Conservation (phyloP, 1,140 invertebrate species). For the Theocolax elegans region DNA sequence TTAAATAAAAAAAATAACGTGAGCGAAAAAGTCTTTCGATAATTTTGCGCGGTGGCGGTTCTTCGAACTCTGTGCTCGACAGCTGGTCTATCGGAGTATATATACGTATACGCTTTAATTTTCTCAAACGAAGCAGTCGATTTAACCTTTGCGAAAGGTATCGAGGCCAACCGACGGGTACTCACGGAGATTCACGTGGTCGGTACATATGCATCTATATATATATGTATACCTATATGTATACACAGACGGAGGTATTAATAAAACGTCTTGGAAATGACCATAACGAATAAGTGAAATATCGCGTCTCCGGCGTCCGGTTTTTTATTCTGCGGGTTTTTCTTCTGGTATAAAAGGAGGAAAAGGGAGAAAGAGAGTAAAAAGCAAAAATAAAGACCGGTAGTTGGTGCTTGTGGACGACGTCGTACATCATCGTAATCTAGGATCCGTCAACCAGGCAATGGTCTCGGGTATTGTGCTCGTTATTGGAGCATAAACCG, state of each 20-base stretch:
- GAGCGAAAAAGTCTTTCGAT: not conserved
- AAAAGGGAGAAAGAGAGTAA: not conserved
- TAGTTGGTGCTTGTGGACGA: conserved; percentile 8
- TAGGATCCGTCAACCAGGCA: conserved; percentile 23
- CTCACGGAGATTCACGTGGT: not conserved
- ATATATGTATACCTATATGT: not conserved
- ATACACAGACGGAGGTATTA: not conserved
- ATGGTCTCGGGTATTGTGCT: conserved; percentile 27
- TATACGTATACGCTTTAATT: conserved; percentile 18
- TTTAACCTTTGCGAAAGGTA: conserved; percentile 12
- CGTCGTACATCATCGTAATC: conserved; percentile 35
- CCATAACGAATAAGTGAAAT: conserved; percentile 25
- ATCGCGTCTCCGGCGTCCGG: no score
- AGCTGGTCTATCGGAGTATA: not conserved
- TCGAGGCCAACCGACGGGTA: conserved; percentile 16
- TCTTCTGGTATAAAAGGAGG: not conserved
- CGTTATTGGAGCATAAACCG: conserved; percentile 36
- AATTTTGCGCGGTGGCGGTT: not conserved
- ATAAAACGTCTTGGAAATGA: conserved; percentile 6
- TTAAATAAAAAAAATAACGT: conserved; percentile 22
- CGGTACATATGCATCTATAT: not conserved
- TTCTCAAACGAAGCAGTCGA: conserved; percentile 1
- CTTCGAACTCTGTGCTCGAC: not conserved
- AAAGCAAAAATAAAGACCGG: conserved; percentile 10
- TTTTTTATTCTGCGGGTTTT: no score